Percentiles rank a stretch among this genome's conserved stretches.
Conservation (phyloP, 1,140 invertebrate genomes). For the Drosophila kikkawai region DNA sequence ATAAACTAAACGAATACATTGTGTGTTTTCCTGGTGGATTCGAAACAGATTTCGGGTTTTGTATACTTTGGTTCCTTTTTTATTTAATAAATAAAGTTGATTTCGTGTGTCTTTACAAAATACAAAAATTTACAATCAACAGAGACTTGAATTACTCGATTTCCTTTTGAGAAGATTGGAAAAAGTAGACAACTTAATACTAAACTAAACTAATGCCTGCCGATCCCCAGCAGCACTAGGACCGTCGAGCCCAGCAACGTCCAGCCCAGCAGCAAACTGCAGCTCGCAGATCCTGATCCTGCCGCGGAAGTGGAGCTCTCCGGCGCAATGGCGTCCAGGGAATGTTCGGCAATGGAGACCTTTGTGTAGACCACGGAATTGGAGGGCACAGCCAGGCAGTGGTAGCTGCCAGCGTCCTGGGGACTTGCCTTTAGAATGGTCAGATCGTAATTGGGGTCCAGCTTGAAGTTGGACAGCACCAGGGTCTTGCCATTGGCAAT, state of each 20-base stretch:
- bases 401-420: conserved; percentile 52
- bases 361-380: conserved; percentile 30
- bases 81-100: conserved; percentile 81
- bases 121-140: conserved; percentile 71
- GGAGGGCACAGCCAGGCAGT: conserved; percentile 46
- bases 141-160: conserved; percentile 59
- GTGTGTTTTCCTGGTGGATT: background rate
- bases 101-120: conserved; percentile 78
- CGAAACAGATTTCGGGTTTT: background rate
- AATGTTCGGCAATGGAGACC: conserved; percentile 56
- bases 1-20: conserved; percentile 3
- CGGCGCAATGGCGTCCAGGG: conserved; percentile 61
- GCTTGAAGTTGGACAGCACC: conserved; percentile 54
- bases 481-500: conserved; percentile 51
- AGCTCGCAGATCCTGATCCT: conserved; percentile 24
- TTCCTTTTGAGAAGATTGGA: conserved; percentile 33
- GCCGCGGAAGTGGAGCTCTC: conserved; percentile 63
- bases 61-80: conserved; percentile 72
- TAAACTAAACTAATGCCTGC: conserved; percentile 48
- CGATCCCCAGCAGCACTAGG: conserved; percentile 24
- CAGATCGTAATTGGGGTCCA: conserved; percentile 58
- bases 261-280: conserved; percentile 28
- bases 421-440: conserved; percentile 63
- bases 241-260: conserved; percentile 21
- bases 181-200: conserved; percentile 55